phyloP scores from a whole-genome alignment of 1,140 invertebrate genomes.

The Eriocheir sinensis region DNA sequence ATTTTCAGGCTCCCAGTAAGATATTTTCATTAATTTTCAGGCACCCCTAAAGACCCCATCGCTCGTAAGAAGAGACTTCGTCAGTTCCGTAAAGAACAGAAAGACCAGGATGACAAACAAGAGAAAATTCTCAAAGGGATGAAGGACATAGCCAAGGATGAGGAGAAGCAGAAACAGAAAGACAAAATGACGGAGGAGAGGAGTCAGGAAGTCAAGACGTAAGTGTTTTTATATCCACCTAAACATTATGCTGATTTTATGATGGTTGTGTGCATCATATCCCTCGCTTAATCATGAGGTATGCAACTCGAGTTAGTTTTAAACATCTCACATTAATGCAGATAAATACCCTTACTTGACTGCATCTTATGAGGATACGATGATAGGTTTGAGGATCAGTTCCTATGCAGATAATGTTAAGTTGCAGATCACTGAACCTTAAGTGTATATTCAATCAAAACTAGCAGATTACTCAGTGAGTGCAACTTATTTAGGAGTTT shows the following conservation, averaged over 20 bases:
- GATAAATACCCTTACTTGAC: not conserved
- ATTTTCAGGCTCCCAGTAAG: too few species aligned
- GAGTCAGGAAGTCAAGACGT: constrained; percentile 73
- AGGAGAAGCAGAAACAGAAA: constrained; percentile 85
- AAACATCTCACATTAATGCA: not conserved
- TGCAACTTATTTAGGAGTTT: too few species aligned
- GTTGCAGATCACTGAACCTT: too few species aligned
- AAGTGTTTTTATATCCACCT: constrained; percentile 38
- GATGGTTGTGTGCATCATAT: too few species aligned
- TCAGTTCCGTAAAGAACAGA: constrained; percentile 84
- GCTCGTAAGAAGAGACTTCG: constrained; percentile 95
- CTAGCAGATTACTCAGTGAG: too few species aligned
- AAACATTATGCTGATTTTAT: too few species aligned
- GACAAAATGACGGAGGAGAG: constrained; percentile 77
- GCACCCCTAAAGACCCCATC: constrained; percentile 90
- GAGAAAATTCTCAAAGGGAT: constrained; percentile 98
- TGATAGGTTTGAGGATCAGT: too few species aligned
- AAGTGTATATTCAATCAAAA: too few species aligned
- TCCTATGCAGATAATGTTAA: too few species aligned
- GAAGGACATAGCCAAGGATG: constrained; percentile 98
- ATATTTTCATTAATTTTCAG: constrained; percentile 3
- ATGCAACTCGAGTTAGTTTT: not conserved
- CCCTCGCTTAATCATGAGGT: too few species aligned
- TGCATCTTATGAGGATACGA: too few species aligned
- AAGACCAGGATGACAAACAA: constrained; percentile 91